Evolutionary conservation across 2,797 vertebrate species (phyloP).

Genomic region (Potorous gilbertii): DNA sequence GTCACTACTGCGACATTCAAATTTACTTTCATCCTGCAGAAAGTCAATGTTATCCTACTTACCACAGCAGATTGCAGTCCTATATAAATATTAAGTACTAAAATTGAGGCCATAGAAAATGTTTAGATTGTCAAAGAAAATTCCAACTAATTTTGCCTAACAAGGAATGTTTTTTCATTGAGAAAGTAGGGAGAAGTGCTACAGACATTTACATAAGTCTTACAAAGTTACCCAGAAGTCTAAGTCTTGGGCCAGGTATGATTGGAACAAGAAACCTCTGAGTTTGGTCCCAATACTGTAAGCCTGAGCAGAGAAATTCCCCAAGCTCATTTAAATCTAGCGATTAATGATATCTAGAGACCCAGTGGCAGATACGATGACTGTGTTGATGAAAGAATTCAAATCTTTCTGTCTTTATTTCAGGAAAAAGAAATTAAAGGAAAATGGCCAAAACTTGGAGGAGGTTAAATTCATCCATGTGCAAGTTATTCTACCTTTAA

Average conservation of each 20-base stretch:
- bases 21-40: background rate
- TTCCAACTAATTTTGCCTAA: background rate
- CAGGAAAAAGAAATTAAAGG: background rate
- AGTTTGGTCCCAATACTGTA: background rate
- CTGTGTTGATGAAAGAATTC: background rate
- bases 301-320: background rate
- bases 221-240: background rate
- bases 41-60: background rate
- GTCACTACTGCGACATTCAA: background rate
- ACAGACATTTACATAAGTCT: background rate
- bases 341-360: background rate
- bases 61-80: background rate
- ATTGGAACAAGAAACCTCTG: background rate
- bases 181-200: background rate
- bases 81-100: background rate
- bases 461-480: too few species aligned
- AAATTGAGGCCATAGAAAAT: background rate
- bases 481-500: too few species aligned
- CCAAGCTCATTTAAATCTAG: background rate
- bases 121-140: background rate
- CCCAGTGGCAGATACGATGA: background rate
- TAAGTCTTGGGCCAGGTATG: background rate
- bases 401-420: background rate
- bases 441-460: too few species aligned
- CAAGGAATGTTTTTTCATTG: background rate